Evolutionary conservation across 2,113 vertebrate species (phyloP).

Genomic region (Euleptes europaea): DNA sequence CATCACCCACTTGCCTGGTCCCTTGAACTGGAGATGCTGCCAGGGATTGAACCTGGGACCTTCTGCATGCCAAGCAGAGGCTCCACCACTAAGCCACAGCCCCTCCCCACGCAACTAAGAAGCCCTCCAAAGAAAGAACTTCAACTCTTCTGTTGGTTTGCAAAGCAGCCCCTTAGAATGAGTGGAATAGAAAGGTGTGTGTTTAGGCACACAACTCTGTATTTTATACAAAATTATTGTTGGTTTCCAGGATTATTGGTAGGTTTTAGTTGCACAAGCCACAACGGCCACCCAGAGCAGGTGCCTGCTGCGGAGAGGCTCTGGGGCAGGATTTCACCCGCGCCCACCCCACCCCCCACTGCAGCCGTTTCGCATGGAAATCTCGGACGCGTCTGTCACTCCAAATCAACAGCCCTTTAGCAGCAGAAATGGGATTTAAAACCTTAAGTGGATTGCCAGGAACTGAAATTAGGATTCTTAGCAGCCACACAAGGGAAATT

Average conservation of each 20-base stretch:
- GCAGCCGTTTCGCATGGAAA: neutral
- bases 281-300: neutral
- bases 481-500: neutral
- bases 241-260: neutral
- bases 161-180: neutral
- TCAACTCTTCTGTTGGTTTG: neutral
- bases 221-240: too few species aligned
- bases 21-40: too few species aligned
- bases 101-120: too few species aligned
- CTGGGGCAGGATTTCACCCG: too few species aligned
- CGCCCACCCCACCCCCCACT: neutral
- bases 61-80: too few species aligned
- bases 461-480: slow-evolving; percentile 33
- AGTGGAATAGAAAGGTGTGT: neutral
- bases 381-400: neutral
- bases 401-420: neutral
- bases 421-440: slow-evolving; percentile 13
- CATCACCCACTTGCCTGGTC: too few species aligned
- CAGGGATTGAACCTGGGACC: too few species aligned
- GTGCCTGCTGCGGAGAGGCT: neutral
- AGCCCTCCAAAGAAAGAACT: neutral
- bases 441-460: slow-evolving; percentile 15
- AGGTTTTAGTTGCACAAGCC: neutral
- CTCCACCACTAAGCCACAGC: too few species aligned
- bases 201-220: too few species aligned